Conservation (phyloP, 2,113 vertebrate genomes). For the Camelus bactrianus region DNA sequence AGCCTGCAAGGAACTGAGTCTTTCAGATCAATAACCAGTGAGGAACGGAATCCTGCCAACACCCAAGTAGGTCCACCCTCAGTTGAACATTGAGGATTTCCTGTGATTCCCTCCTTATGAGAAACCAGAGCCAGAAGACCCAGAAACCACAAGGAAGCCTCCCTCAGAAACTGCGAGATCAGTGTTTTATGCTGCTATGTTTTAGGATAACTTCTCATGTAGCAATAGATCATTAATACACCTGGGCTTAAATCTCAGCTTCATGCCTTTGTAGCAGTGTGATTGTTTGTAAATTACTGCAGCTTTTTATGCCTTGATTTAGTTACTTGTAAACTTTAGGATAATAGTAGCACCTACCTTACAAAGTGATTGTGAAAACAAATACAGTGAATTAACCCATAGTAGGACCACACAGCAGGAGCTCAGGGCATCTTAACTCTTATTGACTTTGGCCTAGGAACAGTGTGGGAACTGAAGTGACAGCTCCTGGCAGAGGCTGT, state of each 20-base stretch:
- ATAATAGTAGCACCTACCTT: neutral
- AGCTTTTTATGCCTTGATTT: neutral
- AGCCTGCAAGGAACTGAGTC: neutral
- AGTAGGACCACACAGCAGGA: neutral
- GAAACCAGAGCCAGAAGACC: neutral
- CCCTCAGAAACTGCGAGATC: neutral
- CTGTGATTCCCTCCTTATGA: neutral
- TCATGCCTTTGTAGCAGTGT: neutral
- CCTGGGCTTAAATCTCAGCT: neutral
- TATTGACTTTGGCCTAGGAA: neutral
- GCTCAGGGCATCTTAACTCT: neutral
- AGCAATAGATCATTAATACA: neutral
- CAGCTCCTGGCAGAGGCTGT: accelerated
- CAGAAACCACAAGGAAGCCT: neutral
- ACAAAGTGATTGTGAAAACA: neutral
- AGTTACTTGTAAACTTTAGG: neutral
- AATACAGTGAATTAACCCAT: neutral
- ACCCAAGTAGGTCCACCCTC: neutral
- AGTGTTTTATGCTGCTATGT: neutral
- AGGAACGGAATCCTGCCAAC: neutral
- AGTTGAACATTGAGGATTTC: neutral
- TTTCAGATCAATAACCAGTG: neutral
- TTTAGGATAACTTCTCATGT: neutral
- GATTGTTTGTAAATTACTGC: neutral
- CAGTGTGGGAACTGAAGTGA: neutral